Evolutionary conservation across 2,113 vertebrate genomes (phyloP).

Genomic region (Cebidichthys violaceus): DNA sequence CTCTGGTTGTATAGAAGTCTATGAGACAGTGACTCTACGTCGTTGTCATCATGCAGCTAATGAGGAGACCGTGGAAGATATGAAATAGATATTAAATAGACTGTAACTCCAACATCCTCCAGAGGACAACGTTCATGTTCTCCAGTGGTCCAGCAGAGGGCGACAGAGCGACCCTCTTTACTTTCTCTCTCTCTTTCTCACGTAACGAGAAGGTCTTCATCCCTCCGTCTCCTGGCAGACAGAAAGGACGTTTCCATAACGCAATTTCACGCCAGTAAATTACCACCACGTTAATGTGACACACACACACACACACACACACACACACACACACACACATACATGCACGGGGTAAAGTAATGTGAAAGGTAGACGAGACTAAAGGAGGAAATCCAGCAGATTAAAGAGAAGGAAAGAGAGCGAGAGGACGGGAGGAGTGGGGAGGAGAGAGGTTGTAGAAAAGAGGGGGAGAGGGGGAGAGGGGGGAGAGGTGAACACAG

Average conservation of each 20-base stretch:
- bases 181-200: background rate
- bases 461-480: background rate
- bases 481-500: background rate
- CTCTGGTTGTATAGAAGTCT: no score
- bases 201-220: background rate
- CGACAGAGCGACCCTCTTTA: background rate
- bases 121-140: background rate
- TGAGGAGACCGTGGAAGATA: no score
- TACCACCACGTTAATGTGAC: background rate
- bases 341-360: background rate
- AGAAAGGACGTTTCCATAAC: conserved; percentile 7
- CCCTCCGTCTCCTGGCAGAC: background rate
- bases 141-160: conserved; percentile 9
- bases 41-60: no score
- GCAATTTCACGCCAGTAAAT: conserved; percentile 12
- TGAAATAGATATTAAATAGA: no score
- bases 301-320: conserved; percentile 9
- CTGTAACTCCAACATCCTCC: no score
- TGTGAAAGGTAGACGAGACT: background rate
- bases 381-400: conserved; percentile 2
- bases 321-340: conserved; percentile 13
- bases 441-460: conserved; percentile 5
- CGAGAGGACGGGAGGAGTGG: background rate
- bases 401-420: background rate
- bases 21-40: no score